These are phyloP conservation scores for Channallabes apus DNA, from an alignment of 2,797 vertebrate species.

Conservation along the genomic window DNA sequence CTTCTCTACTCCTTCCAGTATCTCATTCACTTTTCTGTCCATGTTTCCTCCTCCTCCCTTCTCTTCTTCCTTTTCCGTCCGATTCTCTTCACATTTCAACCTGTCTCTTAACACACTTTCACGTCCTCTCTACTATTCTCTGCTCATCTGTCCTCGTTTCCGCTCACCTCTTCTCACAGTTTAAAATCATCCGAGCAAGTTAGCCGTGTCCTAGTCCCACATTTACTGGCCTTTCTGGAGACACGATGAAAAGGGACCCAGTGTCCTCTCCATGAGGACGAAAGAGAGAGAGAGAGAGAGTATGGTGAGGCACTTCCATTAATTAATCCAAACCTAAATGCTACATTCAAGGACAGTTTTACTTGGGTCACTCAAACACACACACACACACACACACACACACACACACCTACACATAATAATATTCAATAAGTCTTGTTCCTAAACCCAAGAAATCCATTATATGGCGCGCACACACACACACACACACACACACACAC, in stretches of 20 bases:
- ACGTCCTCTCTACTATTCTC: not conserved
- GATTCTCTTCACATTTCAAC: not conserved
- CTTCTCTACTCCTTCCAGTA: not conserved
- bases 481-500: not conserved
- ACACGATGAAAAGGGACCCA: not conserved
- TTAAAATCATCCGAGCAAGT: not conserved
- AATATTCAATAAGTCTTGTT: not conserved
- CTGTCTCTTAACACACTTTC: not conserved
- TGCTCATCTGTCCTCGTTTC: not conserved
- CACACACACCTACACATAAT: no score
- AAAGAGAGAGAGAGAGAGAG: not conserved
- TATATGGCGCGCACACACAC: not conserved
- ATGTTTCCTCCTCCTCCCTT: not conserved
- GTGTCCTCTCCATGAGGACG: not conserved
- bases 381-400: not conserved
- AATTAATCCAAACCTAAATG: conserved; percentile 33
- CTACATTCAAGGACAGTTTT: conserved; percentile 25
- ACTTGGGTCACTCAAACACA: not conserved
- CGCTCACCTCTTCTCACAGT: not conserved
- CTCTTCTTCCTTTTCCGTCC: not conserved
- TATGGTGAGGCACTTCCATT: conserved; percentile 14
- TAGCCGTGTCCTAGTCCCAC: not conserved
- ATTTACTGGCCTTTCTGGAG: not conserved
- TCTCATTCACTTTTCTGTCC: not conserved
- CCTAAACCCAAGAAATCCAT: not conserved